Base-by-base conservation (phyloP, 2,888 invertebrate genomes). In the Lampropteryx suffumata region DNA sequence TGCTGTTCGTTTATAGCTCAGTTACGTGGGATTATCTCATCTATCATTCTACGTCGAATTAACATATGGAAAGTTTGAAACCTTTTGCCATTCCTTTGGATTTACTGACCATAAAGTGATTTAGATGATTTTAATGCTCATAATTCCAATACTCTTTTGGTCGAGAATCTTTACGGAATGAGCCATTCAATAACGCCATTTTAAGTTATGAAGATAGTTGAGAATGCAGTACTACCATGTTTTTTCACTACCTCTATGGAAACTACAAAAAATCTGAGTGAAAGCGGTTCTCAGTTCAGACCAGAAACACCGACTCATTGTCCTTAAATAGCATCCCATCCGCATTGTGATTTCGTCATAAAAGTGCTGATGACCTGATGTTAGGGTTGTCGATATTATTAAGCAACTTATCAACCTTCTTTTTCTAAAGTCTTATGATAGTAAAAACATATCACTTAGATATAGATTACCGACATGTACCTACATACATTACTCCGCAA, bases 261-360 rank as follows among this genome's bases (percentile, higher is more conserved):
- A 55, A 50, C 7, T 30, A 49, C 54, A 40, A 54, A 40, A 46
- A 62, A 62, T 61, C 54, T 52, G 47, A 67, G 78, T 63, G 81
- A 79, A 80, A 81, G 78, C 71, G 55, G 59, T 61, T 66, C 55
- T 66, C 64, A 65, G 45, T 55, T 63, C 65, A 58, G 61, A 65
- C 65, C 68, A 59, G 56, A 69, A 65, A 62, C 57, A 81, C 80
- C 48, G 37, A 50, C 52, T 85, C 82, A 79, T 80, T 73, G 80
- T 86, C 84, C 85, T 84, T 79, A 71, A 75, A 79, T 75, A 65
- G 67, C 65, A 72, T 76, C 79, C 79, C 65, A 72, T 76, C 79
- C 79, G 79, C 73, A 62, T 80, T 75, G 71, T 74, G 64, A 67
- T 83, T 78, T 78, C 76, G 65, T 76, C 71, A 80, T 73, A 71